These are phyloP conservation scores for Coelopa pilipes DNA, from an alignment of 2,888 invertebrate genomes.

Conservation along the genomic window DNA sequence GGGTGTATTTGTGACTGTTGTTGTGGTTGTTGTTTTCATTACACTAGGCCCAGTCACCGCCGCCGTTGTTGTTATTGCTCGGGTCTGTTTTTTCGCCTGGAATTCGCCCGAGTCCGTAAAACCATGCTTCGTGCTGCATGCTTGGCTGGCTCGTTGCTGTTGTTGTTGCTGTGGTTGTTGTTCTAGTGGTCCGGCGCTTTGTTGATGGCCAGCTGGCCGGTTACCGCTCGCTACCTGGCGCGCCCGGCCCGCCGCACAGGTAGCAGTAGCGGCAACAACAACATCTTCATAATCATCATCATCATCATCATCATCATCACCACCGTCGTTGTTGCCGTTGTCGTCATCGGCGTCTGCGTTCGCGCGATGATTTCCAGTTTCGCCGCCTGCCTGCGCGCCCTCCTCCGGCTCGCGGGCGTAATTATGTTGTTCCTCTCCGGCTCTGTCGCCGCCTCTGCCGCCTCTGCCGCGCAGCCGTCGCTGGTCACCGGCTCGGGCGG, in stretches of 20 bases:
- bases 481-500: too few species aligned
- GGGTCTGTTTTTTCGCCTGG: conserved; percentile 38
- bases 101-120: conserved; percentile 40
- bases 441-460: too few species aligned
- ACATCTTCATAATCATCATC: conserved; percentile 17
- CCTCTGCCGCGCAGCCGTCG: too few species aligned
- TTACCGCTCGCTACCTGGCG: too few species aligned
- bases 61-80: conserved; percentile 38
- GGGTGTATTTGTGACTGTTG: conserved; percentile 1
- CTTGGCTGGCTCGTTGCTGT: conserved; percentile 41
- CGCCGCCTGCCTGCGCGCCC: not conserved
- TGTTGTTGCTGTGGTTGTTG: conserved; percentile 5
- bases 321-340: conserved; percentile 38
- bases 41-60: conserved; percentile 44
- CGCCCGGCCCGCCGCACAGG: conserved; percentile 10
- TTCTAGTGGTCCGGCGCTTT: not conserved
- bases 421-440: not conserved
- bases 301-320: conserved; percentile 28
- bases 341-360: conserved; percentile 41
- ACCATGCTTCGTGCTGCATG: conserved; percentile 44
- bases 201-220: conserved; percentile 18
- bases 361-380: conserved; percentile 18
- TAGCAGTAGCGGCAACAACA: conserved; percentile 23
- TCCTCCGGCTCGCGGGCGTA: not conserved
- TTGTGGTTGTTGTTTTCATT: not conserved